Percentiles rank a stretch among this genome's conserved stretches.
Conservation (phyloP, 1,140 invertebrate species). For the Lutraria rhynchaena region DNA sequence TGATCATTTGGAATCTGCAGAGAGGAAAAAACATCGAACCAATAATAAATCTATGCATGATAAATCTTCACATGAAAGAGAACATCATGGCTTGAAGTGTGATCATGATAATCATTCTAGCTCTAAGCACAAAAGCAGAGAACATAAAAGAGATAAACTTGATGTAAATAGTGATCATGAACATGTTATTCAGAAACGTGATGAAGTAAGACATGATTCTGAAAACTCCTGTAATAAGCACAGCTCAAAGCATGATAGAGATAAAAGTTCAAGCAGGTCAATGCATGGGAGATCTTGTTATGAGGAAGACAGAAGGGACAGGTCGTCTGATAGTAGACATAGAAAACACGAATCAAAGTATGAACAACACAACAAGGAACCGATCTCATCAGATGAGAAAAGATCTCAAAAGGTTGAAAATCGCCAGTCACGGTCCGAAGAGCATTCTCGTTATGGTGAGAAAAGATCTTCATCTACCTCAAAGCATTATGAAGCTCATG, state of each 20-base stretch:
- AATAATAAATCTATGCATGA: neutral
- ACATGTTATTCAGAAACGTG: too few relatives aligned
- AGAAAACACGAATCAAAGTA: neutral
- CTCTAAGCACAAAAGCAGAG: neutral
- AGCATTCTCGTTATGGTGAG: too few relatives aligned
- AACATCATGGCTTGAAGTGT: too few relatives aligned
- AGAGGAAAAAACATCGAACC: too few relatives aligned
- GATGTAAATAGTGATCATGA: neutral
- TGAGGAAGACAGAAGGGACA: neutral
- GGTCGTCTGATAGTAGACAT: neutral
- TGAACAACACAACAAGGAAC: neutral
- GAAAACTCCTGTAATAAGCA: neutral
- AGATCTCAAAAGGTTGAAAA: too few relatives aligned
- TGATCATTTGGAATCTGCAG: neutral
- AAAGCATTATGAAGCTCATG: too few relatives aligned
- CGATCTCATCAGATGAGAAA: too few relatives aligned
- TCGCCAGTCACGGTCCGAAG: too few relatives aligned
- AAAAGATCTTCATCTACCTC: too few relatives aligned
- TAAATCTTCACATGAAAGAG: neutral
- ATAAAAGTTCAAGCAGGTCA: too few relatives aligned
- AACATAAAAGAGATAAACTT: conserved; percentile 5
- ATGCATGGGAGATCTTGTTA: too few relatives aligned
- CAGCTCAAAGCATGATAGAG: neutral
- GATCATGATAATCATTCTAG: neutral
- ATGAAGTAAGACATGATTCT: neutral